A percentile compares a stretch with the other conserved stretches of the same genome.
These are phyloP conservation scores for Bolborhynchus lineola DNA, from an alignment of 2,113 vertebrate species.

Conservation along the genomic window DNA sequence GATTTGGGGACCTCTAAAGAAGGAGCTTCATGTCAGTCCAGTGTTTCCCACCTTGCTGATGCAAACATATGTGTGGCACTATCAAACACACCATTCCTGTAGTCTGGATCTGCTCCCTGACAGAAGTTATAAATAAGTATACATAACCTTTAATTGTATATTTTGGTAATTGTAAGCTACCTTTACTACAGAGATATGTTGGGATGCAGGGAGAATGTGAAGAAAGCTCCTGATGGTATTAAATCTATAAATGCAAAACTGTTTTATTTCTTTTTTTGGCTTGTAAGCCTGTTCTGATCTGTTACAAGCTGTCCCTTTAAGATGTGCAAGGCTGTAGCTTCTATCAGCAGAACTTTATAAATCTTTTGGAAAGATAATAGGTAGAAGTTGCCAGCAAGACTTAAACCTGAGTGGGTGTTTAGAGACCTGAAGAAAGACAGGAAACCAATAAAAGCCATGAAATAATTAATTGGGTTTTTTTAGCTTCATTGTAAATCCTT, in stretches of 20 bases:
- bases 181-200: background rate
- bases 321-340: background rate
- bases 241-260: background rate
- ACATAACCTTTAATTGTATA: background rate
- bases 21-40: background rate
- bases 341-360: background rate
- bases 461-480: background rate
- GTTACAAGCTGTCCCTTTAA: background rate
- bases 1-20: background rate
- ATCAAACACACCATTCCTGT: background rate
- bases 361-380: background rate
- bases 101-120: background rate
- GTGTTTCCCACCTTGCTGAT: background rate
- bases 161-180: background rate
- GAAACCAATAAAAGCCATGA: background rate
- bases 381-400: background rate
- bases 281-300: background rate
- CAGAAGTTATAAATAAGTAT: background rate
- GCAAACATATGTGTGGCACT: background rate
- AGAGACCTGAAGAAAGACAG: background rate
- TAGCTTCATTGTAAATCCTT: background rate
- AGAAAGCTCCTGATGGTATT: background rate
- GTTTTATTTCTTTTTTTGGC: background rate
- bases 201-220: background rate
- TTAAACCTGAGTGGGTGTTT: background rate